phyloP scores from a whole-genome alignment of 2,113 vertebrate species.

The Synchiropus splendidus region DNA sequence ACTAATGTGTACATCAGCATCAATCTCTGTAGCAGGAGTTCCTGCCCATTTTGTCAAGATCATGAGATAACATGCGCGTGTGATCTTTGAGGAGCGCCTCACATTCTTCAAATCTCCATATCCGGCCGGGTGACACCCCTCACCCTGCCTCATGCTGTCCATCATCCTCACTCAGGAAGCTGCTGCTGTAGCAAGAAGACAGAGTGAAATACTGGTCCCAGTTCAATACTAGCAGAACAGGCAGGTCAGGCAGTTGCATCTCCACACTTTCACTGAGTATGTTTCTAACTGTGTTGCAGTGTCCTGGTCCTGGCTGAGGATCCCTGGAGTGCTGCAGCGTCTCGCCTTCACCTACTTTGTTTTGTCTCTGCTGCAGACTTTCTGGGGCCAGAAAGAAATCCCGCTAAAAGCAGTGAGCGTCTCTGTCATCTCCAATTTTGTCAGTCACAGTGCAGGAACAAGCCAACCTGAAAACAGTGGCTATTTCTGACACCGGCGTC shows the following conservation, averaged over 20 bases:
- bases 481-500: too few relatives aligned
- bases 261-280: conserved; percentile 11
- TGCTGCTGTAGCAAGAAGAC: neutral
- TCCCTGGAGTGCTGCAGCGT: conserved; percentile 75
- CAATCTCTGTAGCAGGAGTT: conserved; percentile 52
- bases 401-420: conserved; percentile 49
- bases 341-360: conserved; percentile 73
- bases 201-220: too few relatives aligned
- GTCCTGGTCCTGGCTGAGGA: conserved; percentile 72
- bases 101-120: conserved; percentile 25
- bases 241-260: too few relatives aligned
- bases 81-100: conserved; percentile 42
- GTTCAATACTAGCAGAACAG: too few relatives aligned
- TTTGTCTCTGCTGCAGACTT: conserved; percentile 68
- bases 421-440: conserved; percentile 2
- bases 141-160: conserved; percentile 1
- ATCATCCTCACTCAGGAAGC: conserved; percentile 19
- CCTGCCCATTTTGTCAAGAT: conserved; percentile 24
- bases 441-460: too few relatives aligned
- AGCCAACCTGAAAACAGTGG: too few relatives aligned
- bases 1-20: conserved; percentile 74
- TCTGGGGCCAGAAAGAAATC: conserved; percentile 54
- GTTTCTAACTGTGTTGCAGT: conserved; percentile 51
- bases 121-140: conserved; percentile 26
- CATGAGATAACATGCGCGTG: conserved; percentile 41